Base-by-base conservation (phyloP, 2,888 invertebrate genomes). In the Trilocha varians region DNA sequence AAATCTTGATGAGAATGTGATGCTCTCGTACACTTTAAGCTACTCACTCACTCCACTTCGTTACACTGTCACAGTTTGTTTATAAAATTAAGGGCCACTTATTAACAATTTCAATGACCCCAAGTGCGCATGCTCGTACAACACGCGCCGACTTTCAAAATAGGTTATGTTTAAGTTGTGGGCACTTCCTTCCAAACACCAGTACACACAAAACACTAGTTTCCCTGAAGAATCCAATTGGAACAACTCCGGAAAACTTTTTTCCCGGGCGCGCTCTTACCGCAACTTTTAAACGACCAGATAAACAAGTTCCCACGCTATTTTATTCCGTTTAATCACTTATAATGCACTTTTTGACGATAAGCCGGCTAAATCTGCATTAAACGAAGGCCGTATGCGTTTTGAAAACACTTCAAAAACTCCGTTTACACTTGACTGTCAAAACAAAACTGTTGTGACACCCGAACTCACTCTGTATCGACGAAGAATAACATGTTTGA, bases 351-450 rank as follows among this genome's bases (percentile, higher is more conserved):
- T 69, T 68, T 67, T 58, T 55, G 70, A 75, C 58, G 68, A 78
- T 66, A 63, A 62, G 62, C 72, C 73, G 75, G 69, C 79, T 78
- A 71, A 78, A 78, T 80, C 78, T 79, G 78, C 63, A 63, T 61
- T 64, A 62, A 69, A 68, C 68, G 77, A 78, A 83, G 79, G 82
- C 74, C 80, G 73, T 71, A 67, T 72, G 65, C 70, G 71, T 77
- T 61, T 75, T 58, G 75, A 71, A 79, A 78, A 80, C 78, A 82
- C 79, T 83, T 76, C n/a, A 63, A 76, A 80, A 84, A 82, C 78
- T 78, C 74, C 72, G 78, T 70, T 70, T 70, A 62, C 80, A 79
- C 82, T 80, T 79, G 75, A 78, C 79, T 76, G 85, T 80, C 85
- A 82, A 83, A 78, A 76, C 65, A 76, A 77, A 69, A 71, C 58